These are phyloP conservation scores for Herpetotheres cachinnans DNA, from an alignment of 2,113 vertebrate genomes.

Conservation along the genomic window DNA sequence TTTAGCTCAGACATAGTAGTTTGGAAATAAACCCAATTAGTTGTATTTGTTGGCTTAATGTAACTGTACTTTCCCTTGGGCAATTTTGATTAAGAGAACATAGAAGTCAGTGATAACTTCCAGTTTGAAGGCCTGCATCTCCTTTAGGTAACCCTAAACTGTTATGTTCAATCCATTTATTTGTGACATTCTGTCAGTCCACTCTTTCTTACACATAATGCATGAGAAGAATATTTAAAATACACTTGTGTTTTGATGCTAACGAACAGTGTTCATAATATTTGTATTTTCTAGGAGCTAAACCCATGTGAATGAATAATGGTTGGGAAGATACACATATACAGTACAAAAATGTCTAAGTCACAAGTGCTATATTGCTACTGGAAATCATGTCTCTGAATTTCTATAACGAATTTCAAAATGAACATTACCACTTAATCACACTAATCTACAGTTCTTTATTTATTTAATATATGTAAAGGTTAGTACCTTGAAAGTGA, in stretches of 20 bases:
- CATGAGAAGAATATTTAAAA: not conserved
- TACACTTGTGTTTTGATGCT: slow-evolving; percentile 16
- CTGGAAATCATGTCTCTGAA: not conserved
- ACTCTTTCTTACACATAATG: not conserved
- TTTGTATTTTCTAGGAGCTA: not conserved
- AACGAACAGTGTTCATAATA: not conserved
- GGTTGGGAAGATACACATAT: not conserved
- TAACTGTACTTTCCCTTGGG: not conserved
- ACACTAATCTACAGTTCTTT: not conserved
- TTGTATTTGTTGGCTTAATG: not conserved
- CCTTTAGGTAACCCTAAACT: not conserved
- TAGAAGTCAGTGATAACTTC: not conserved
- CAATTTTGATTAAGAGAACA: not conserved
- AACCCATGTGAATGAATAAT: not conserved
- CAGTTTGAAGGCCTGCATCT: not conserved
- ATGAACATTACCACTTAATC: not conserved
- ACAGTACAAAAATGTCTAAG: not conserved
- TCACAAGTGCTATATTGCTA: not conserved
- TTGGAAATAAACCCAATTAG: not conserved
- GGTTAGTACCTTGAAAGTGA: not conserved
- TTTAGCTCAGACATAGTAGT: not conserved
- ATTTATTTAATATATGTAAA: not conserved
- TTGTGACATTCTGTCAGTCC: not conserved
- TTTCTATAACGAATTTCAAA: not conserved
- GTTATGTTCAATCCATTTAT: slow-evolving; percentile 31